Base-by-base conservation (phyloP, 2,888 invertebrate species). In the Pollenia angustigena region DNA sequence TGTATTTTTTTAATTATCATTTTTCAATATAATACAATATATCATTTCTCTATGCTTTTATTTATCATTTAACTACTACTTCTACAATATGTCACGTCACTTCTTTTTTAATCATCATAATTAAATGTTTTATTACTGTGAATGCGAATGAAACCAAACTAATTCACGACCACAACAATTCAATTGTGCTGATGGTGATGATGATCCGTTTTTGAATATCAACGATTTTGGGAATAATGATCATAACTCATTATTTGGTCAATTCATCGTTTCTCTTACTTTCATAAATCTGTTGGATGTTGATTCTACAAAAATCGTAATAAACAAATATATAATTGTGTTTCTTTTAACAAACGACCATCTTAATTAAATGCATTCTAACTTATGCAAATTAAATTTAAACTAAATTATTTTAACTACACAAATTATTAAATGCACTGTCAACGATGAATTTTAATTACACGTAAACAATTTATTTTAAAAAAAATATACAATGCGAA, bases 351-450 rank as follows among this genome's bases (percentile, higher is more conserved):
- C 50, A 83, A 32, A 75, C 82, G 56, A 69, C n/a, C 68, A 68
- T 58, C 68, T 50, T 58, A 68, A 48, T 68, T 50, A 23, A 56
- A 64, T 32, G 32, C 32, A 32, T 32, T 32, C 68, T 68, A n/a
- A 50, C 71, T 81, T 56, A 81, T 74, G 66, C 74, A 66, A 81
- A 74, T 56, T 62, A 42, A 42, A 44, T 10, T 62, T 62, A 76
- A 18, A 68, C 52, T n/a, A 60, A 81, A 58, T 42, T 18, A 71
- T 16, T 42, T 64, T 71, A 85, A 66, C 66, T 66, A 56, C 60
- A 84, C 87, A 81, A 81, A 62, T 32, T 64, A 71, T 54, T 81
- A 46, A 74, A 78, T 68, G 80, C 85, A 85, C 85, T 75, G 23
- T 62, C 2, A 44, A 42, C 40, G 80, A 52, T 71, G 52, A 80